Evolutionary conservation across 2,888 invertebrate genomes (phyloP).

Genomic region (Rhaphigaster nebulosa): DNA sequence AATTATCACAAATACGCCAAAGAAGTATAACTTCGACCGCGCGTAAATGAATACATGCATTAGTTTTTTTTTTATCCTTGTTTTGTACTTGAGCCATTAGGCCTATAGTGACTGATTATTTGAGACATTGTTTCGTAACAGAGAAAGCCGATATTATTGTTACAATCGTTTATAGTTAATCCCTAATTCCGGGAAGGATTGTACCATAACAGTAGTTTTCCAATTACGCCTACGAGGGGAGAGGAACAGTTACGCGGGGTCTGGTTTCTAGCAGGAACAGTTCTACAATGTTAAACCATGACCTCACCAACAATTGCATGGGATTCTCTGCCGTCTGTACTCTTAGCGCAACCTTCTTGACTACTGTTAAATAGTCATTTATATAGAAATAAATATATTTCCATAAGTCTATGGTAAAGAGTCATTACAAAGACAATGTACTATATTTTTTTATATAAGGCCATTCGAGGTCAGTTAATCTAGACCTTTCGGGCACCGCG

Average conservation of each 20-base stretch:
- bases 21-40: no score
- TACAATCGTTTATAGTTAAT: background rate
- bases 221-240: background rate
- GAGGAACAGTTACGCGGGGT: background rate
- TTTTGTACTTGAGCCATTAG: background rate
- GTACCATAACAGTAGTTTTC: constrained; percentile 20
- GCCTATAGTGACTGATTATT: background rate
- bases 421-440: no score
- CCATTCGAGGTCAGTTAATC: no score
- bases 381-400: no score
- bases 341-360: background rate
- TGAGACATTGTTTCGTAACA: background rate
- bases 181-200: background rate
- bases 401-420: no score
- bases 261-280: constrained; percentile 10
- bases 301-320: background rate
- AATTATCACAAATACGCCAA: no score
- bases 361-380: no score
- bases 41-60: no score
- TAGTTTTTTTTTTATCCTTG: no score
- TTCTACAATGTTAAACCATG: background rate
- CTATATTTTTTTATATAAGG: no score
- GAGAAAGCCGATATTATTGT: background rate
- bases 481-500: no score
- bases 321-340: background rate